Evolutionary conservation across 2,113 vertebrate genomes (phyloP).

Genomic region (Rhynchopsitta pachyrhyncha): DNA sequence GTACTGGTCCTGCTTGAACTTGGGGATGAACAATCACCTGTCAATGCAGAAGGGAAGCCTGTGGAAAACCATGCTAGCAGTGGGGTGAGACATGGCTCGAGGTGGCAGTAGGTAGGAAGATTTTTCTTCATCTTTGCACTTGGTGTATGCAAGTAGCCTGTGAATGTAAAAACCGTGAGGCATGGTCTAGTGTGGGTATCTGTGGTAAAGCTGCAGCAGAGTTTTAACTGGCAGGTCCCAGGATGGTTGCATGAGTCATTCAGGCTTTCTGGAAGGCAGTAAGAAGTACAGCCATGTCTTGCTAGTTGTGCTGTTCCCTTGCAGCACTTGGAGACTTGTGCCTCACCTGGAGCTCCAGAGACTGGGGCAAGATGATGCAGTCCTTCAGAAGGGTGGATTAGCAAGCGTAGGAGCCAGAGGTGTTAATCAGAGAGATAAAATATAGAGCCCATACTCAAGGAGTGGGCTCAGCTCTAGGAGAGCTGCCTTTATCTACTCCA

Average conservation of each 20-base stretch:
- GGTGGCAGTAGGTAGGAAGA: background rate
- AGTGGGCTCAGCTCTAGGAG: background rate
- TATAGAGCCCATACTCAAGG: background rate
- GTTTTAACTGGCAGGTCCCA: background rate
- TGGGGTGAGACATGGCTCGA: background rate
- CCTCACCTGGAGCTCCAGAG: background rate
- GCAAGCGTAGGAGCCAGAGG: background rate
- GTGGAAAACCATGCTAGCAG: accelerated
- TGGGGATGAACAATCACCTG: background rate
- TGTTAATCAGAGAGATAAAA: background rate
- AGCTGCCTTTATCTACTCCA: background rate
- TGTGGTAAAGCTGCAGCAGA: background rate
- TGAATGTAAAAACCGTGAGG: background rate
- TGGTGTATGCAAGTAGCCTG: background rate
- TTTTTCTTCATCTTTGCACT: background rate
- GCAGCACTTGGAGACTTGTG: background rate
- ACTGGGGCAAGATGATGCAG: accelerated
- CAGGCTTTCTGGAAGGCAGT: background rate
- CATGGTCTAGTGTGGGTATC: background rate
- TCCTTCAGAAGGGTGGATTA: background rate
- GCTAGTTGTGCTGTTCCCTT: background rate
- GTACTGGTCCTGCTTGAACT: background rate
- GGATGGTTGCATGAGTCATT: background rate
- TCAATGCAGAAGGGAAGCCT: background rate
- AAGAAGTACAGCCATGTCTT: background rate